These are phyloP conservation scores for Eristalis arbustorum DNA, from an alignment of 2,888 invertebrate species.

Conservation along the genomic window DNA sequence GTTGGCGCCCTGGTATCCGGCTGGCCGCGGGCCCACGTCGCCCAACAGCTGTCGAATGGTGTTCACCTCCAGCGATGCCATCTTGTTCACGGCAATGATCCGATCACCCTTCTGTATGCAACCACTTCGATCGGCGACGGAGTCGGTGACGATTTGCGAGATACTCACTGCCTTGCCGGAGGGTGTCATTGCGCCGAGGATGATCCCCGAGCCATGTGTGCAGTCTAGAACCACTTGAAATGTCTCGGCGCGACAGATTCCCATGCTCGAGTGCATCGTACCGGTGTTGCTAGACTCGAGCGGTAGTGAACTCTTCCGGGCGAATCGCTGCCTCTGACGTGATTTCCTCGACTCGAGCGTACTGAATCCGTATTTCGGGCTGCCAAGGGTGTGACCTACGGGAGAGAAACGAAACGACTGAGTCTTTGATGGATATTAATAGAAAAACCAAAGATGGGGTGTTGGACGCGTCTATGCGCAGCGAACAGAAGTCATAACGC, in stretches of 20 bases:
- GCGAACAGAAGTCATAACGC: conserved; percentile 15
- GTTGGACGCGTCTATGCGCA: neutral
- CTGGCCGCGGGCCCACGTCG: conserved; percentile 73
- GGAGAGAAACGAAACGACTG: conserved; percentile 7
- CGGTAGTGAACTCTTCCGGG: conserved; percentile 81
- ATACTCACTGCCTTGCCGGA: conserved; percentile 78
- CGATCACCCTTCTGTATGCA: conserved; percentile 91
- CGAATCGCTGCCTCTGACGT: conserved; percentile 78
- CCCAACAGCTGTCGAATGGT: conserved; percentile 81
- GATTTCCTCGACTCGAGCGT: conserved; percentile 82
- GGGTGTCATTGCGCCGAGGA: conserved; percentile 75
- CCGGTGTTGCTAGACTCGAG: conserved; percentile 73
- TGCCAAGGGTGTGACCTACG: conserved; percentile 75
- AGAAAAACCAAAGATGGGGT: neutral
- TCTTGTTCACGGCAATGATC: conserved; percentile 91
- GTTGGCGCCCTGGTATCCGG: conserved; percentile 82
- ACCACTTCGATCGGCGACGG: conserved; percentile 84
- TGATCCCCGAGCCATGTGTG: conserved; percentile 79
- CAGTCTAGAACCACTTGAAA: conserved; percentile 80
- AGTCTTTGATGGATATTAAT: conserved; percentile 44
- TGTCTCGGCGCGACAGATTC: conserved; percentile 79
- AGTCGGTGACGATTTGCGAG: conserved; percentile 77
- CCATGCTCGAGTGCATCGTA: conserved; percentile 74
- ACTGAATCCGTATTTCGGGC: conserved; percentile 82
- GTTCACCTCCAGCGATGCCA: conserved; percentile 84